Conservation (phyloP, 2,113 vertebrate species). For the Zosterops borbonicus region DNA sequence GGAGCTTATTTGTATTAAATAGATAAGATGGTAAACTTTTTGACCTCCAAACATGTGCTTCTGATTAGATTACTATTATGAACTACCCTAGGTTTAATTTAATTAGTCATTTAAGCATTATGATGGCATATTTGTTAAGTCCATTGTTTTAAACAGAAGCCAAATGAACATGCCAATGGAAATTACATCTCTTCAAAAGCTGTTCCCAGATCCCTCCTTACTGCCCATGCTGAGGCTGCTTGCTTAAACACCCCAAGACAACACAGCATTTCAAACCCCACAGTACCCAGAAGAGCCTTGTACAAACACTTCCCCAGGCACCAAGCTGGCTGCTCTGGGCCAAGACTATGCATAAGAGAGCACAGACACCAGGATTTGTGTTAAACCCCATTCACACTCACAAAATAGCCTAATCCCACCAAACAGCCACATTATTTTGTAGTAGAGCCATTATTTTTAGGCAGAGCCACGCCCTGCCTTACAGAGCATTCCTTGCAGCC, state of each 20-base stretch:
- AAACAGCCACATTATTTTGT: background rate
- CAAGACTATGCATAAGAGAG: fast-evolving
- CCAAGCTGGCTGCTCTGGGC: background rate
- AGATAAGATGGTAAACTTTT: background rate
- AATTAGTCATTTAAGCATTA: background rate
- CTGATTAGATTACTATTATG: background rate
- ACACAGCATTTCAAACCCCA: background rate
- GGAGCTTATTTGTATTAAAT: background rate
- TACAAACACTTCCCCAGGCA: background rate
- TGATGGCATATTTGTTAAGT: background rate
- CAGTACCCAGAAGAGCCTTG: background rate
- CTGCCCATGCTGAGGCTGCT: background rate
- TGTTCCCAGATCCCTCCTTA: background rate
- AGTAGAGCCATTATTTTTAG: too few species aligned
- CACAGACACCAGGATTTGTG: fast-evolving
- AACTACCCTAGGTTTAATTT: background rate
- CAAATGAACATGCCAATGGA: background rate
- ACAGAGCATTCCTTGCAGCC: fast-evolving
- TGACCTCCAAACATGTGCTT: background rate
- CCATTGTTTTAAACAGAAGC: background rate
- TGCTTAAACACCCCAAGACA: background rate
- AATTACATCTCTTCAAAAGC: background rate
- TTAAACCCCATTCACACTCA: fast-evolving
- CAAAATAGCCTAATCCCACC: background rate
- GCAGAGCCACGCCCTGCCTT: fast-evolving